These are phyloP conservation scores for Agrypnia vestita DNA, from an alignment of 1,140 invertebrate genomes.

Conservation along the genomic window DNA sequence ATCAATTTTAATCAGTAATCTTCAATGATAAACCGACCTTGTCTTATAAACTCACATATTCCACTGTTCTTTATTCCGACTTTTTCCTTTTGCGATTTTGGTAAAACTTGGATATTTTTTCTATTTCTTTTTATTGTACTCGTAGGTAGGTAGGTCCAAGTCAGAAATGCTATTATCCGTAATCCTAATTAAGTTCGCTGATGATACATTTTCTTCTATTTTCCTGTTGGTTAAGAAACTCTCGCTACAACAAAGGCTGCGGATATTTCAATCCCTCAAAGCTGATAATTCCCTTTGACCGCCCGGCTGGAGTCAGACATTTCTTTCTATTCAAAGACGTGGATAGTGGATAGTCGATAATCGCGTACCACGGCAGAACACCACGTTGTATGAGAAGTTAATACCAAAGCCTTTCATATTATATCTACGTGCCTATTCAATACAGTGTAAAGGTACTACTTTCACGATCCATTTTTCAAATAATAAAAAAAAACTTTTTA, in stretches of 20 bases:
- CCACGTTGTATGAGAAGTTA: slow-evolving; percentile 30
- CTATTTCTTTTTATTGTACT: neutral
- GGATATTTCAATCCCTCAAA: slow-evolving; percentile 56
- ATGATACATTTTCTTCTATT: slow-evolving; percentile 30
- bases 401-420: slow-evolving; percentile 27
- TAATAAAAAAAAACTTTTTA: too few relatives aligned
- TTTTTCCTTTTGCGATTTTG: too few relatives aligned
- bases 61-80: too few relatives aligned
- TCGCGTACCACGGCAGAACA: slow-evolving; percentile 12
- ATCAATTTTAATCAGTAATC: too few relatives aligned
- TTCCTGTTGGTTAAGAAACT: slow-evolving; percentile 4
- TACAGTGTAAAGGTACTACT: too few relatives aligned
- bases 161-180: neutral
- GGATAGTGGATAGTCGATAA: slow-evolving; percentile 10
- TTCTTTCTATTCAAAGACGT: slow-evolving; percentile 45
- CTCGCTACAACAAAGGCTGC: slow-evolving; percentile 40
- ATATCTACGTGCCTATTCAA: neutral
- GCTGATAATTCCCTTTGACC: slow-evolving; percentile 51
- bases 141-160: neutral
- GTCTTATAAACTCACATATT: too few relatives aligned
- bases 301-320: slow-evolving; percentile 28
- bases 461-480: too few relatives aligned
- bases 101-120: too few relatives aligned
- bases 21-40: too few relatives aligned
- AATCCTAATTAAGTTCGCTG: slow-evolving; percentile 33